Evolutionary conservation across 2,113 vertebrate species (phyloP).

Genomic region (Falco punctatus): DNA sequence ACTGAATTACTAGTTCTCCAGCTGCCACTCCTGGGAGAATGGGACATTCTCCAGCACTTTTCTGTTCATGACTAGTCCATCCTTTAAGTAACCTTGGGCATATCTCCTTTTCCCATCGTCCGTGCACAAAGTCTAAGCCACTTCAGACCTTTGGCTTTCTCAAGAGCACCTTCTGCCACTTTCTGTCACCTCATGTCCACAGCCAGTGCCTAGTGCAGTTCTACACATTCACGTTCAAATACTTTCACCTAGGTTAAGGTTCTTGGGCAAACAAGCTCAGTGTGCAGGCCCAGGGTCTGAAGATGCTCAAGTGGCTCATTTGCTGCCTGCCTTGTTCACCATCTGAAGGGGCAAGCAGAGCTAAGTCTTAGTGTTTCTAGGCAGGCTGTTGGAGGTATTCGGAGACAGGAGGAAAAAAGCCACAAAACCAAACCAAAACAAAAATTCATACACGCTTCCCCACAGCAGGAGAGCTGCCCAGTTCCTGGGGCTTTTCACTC

Average conservation of each 20-base stretch:
- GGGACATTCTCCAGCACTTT: background rate
- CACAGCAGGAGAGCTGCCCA: constrained; percentile 8
- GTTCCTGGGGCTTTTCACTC: background rate
- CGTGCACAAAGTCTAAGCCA: background rate
- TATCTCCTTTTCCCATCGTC: background rate
- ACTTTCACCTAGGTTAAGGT: background rate
- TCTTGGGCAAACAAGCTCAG: background rate
- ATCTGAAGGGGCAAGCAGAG: background rate
- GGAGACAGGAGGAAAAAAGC: background rate
- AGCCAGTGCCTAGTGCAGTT: background rate
- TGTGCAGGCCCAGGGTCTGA: background rate
- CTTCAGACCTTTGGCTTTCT: background rate
- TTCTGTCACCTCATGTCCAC: background rate
- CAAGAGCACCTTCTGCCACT: background rate
- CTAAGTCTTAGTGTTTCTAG: constrained; percentile 44
- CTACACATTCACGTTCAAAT: background rate
- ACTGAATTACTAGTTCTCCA: constrained; percentile 21
- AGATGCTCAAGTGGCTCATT: constrained; percentile 5
- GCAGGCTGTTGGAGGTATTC: constrained; percentile 48
- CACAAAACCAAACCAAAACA: constrained; percentile 13
- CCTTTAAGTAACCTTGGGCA: background rate
- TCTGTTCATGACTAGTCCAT: background rate
- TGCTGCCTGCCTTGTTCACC: background rate
- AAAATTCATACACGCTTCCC: background rate
- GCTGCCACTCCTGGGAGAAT: constrained; percentile 8